Percentiles rank a stretch among this genome's conserved stretches.
Conservation (phyloP, 2,888 invertebrate genomes). For the Darwinula stevensoni region DNA sequence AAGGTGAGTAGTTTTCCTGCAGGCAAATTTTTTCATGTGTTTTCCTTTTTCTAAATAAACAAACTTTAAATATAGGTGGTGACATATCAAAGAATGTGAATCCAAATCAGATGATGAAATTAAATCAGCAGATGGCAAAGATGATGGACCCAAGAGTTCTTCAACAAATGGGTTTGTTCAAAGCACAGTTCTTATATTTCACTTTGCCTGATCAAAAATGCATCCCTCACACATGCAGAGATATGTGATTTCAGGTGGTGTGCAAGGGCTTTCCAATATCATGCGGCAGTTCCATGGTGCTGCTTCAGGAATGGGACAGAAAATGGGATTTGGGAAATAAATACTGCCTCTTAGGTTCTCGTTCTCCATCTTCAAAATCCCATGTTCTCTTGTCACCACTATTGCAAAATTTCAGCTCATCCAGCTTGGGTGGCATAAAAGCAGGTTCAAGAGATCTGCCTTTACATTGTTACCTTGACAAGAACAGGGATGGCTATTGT, state of each 20-base stretch:
- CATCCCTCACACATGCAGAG: too few relatives aligned
- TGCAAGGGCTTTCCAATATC: constrained; percentile 85
- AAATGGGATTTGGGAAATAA: constrained; percentile 10
- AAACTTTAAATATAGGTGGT: constrained; percentile 28
- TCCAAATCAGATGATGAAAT: constrained; percentile 88
- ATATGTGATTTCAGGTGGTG: constrained; percentile 36
- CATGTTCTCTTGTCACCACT: too few relatives aligned
- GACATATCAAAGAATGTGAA: constrained; percentile 98
- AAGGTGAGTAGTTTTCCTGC: constrained; percentile 18
- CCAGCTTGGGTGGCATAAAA: too few relatives aligned
- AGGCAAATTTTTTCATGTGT: not conserved
- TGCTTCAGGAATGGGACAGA: constrained; percentile 12
- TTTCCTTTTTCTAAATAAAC: not conserved
- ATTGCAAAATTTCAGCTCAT: too few relatives aligned
- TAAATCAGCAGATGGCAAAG: constrained; percentile 98
- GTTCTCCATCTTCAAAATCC: too few relatives aligned
- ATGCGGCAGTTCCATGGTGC: constrained; percentile 59
- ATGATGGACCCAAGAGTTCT: constrained; percentile 98
- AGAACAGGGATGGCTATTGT: too few relatives aligned
- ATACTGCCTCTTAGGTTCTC: too few relatives aligned
- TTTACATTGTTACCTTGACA: too few relatives aligned
- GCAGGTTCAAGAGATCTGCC: too few relatives aligned
- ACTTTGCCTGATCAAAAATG: constrained; percentile 6
- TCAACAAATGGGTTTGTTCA: constrained; percentile 46
- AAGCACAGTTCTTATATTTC: constrained; percentile 8